phyloP scores from a whole-genome alignment of 2,888 invertebrate genomes.

The Leucophora obtusa region DNA sequence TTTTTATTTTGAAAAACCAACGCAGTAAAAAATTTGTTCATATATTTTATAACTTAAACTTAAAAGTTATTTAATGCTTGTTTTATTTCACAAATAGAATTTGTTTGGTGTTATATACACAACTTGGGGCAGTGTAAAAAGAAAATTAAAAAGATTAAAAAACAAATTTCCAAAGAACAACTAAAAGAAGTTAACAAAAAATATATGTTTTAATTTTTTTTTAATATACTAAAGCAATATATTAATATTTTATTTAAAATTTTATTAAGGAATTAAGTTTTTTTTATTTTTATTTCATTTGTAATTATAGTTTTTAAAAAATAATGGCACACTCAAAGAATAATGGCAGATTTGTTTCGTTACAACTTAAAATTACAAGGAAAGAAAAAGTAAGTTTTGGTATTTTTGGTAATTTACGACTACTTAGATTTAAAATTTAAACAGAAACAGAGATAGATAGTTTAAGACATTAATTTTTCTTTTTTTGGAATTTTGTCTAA shows the following conservation, averaged over 20 bases:
- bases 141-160: slow-evolving; percentile 2
- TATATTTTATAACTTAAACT: slow-evolving; percentile 54
- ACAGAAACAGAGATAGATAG: slow-evolving; percentile 14
- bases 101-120: slow-evolving; percentile 40
- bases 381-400: slow-evolving; percentile 22
- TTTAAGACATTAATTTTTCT: slow-evolving; percentile 31
- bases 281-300: not conserved
- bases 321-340: slow-evolving; percentile 59
- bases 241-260: slow-evolving; percentile 6
- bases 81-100: slow-evolving; percentile 11
- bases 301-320: slow-evolving; percentile 28
- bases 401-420: slow-evolving; percentile 47
- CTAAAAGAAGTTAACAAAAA: not conserved
- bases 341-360: slow-evolving; percentile 59
- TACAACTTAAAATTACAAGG: slow-evolving; percentile 52
- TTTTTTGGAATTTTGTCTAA: slow-evolving; percentile 47
- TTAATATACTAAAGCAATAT: slow-evolving; percentile 8
- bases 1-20: slow-evolving; percentile 40
- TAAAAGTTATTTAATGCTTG: slow-evolving; percentile 14
- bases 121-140: slow-evolving; percentile 47
- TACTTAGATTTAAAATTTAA: slow-evolving; percentile 56
- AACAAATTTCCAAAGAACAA: slow-evolving; percentile 1
- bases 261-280: slow-evolving; percentile 38
- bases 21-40: slow-evolving; percentile 48
- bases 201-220: not conserved